phyloP scores from a whole-genome alignment of 2,797 vertebrate genomes.

The Champsocephalus esox region DNA sequence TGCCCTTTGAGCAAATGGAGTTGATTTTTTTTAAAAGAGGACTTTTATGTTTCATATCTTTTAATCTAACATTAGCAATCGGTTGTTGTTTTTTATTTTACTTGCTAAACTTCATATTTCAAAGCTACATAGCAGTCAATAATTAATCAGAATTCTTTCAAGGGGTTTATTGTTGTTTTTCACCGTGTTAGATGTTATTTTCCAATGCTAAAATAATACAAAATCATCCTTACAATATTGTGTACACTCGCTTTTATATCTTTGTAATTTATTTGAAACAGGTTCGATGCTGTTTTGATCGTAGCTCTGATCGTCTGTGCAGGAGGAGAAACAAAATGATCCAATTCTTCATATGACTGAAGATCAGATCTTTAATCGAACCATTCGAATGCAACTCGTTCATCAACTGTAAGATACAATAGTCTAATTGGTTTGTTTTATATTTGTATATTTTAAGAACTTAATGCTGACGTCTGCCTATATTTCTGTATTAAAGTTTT shows the following conservation, averaged over 20 bases:
- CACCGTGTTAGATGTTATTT: neutral
- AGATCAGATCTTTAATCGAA: neutral
- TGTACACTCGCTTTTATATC: neutral
- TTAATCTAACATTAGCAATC: neutral
- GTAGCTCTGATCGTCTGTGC: neutral
- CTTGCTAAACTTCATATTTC: neutral
- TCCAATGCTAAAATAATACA: neutral
- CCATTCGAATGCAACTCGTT: too few relatives aligned
- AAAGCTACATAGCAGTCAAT: neutral
- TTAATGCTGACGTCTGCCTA: neutral
- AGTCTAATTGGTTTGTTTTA: slow-evolving; percentile 31
- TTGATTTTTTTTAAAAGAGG: neutral
- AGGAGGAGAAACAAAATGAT: slow-evolving; percentile 3
- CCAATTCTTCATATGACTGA: neutral
- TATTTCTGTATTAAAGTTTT: slow-evolving; percentile 25
- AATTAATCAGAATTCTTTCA: neutral
- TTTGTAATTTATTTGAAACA: slow-evolving; percentile 42
- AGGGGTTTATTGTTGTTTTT: neutral
- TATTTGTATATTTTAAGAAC: slow-evolving; percentile 29
- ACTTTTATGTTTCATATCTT: neutral
- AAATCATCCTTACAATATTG: slow-evolving; percentile 5
- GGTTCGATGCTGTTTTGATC: neutral
- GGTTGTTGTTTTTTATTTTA: neutral
- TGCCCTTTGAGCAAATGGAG: neutral
- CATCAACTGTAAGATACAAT: neutral